Percentiles rank a stretch among this genome's conserved stretches.
Conservation (phyloP, 2,888 invertebrate species). For the Cybosia mesomella region DNA sequence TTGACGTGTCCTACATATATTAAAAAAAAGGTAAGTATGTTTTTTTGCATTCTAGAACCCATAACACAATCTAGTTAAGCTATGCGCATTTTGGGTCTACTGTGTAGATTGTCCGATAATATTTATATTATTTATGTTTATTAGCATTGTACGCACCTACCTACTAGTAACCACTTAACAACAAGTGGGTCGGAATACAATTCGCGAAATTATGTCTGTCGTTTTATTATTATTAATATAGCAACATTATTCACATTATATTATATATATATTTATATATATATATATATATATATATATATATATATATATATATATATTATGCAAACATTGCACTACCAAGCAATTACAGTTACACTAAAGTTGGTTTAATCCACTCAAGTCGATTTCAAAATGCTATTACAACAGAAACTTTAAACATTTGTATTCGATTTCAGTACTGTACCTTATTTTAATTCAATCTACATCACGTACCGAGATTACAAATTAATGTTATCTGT, state of each 20-base stretch:
- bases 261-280: no score
- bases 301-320: no score
- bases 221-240: neutral
- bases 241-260: neutral
- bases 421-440: conserved; percentile 28
- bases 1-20: no score
- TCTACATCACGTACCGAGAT: conserved; percentile 5
- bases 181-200: neutral
- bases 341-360: conserved; percentile 7
- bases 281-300: no score
- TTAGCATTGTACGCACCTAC: no score
- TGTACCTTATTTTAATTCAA: conserved; percentile 8
- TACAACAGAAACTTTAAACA: conserved; percentile 18
- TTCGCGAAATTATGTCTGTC: no score
- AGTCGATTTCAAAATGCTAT: conserved; percentile 22
- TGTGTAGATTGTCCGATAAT: no score
- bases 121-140: no score
- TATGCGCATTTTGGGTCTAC: no score
- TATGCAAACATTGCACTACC: neutral
- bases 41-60: no score
- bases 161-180: neutral
- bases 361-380: conserved; percentile 15
- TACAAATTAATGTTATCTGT: conserved; percentile 5
- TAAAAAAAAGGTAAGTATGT: no score
- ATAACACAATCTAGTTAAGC: no score